Evolutionary conservation across 2,888 invertebrate species (phyloP), one percentile per base, ranked within the genome.

Genomic region (Junonia oenone): DNA sequence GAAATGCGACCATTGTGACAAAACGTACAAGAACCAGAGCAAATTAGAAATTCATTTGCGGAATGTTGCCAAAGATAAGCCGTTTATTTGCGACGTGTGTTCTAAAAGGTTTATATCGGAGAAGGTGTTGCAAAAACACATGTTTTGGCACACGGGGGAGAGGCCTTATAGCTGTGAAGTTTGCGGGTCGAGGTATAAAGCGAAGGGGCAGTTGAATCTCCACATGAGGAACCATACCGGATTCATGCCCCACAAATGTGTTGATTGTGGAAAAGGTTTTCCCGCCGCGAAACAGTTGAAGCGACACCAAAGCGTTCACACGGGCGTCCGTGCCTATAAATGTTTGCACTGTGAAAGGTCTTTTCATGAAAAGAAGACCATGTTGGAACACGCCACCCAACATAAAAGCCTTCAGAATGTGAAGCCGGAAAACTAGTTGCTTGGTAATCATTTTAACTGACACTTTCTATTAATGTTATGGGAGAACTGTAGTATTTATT

Each of bases 1-100:
- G 0, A 67, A 69, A 53, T 83, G 83, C 53, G 54, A 59, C 0
- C 81, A 81, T 49, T 83, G 83, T 61, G 61, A 72, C 13, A 70
- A 68, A 61, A 67, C 59, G 2, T 82, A 69, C 59, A 82, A 80
- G 61, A 75, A 67, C 22, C 48, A 68, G 13, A 37, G 51, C 1
- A 62, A 61, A n/a, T 61, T 78, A 5, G 61, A 62, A 1, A 2
- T 56, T 0, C 83, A 83, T 52, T 63, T 71, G 45, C 65, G 63
- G 45, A 52, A 56, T 8, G 13, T 75, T 0, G 59, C 50, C 0
- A 64, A 58, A 29, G 64, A 68, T 1, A 78, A 73, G 40, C 63
- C 63, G 0, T 61, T 65, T 9, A 62, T 69, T 31, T 83, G 83
- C 50, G 67, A 71, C 15, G 62, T 74, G 1, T 83, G 83, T 53